Conservation (phyloP, 2,797 vertebrate species). For the Rhyacichthys aspro region DNA sequence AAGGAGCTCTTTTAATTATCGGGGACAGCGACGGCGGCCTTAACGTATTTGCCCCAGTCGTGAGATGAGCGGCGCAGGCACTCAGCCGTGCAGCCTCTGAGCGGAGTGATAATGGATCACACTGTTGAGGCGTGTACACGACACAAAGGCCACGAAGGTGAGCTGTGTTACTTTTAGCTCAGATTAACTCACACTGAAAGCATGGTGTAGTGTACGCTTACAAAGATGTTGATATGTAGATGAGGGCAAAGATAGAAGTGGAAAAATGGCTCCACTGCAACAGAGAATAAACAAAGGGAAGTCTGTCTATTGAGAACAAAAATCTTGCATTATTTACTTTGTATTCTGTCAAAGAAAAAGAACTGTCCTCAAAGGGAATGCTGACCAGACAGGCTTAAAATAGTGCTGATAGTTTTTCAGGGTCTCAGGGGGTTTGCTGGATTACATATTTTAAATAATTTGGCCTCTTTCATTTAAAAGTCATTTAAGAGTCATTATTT, state of each 20-base stretch:
- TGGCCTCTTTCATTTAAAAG: too few relatives aligned
- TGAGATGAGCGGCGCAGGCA: slow-evolving; percentile 47
- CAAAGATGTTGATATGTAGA: slow-evolving; percentile 13
- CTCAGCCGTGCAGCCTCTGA: slow-evolving; percentile 54
- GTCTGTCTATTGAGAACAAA: too few relatives aligned
- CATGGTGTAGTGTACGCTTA: slow-evolving; percentile 1
- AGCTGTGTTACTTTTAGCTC: slow-evolving; percentile 49
- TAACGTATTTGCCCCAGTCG: slow-evolving; percentile 40
- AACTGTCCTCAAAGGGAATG: too few relatives aligned
- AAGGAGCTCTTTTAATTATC: slow-evolving; percentile 80
- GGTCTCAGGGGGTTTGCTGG: too few relatives aligned
- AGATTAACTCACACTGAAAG: slow-evolving; percentile 32
- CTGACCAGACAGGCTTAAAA: too few relatives aligned
- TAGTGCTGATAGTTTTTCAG: too few relatives aligned
- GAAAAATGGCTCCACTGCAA: not conserved
- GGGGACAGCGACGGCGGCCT: slow-evolving; percentile 41
- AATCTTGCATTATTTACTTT: too few relatives aligned
- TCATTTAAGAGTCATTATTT: too few relatives aligned
- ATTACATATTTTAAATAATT: too few relatives aligned
- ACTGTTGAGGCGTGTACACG: slow-evolving; percentile 41
- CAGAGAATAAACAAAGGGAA: not conserved
- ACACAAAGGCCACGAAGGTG: slow-evolving; percentile 50
- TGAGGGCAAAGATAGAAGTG: not conserved
- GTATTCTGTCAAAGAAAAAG: too few relatives aligned
- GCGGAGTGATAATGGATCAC: slow-evolving; percentile 66